A percentile compares a stretch with the other conserved stretches of the same genome.
phyloP scores from a whole-genome alignment of 2,113 vertebrate genomes.

The Daubentonia madagascariensis region DNA sequence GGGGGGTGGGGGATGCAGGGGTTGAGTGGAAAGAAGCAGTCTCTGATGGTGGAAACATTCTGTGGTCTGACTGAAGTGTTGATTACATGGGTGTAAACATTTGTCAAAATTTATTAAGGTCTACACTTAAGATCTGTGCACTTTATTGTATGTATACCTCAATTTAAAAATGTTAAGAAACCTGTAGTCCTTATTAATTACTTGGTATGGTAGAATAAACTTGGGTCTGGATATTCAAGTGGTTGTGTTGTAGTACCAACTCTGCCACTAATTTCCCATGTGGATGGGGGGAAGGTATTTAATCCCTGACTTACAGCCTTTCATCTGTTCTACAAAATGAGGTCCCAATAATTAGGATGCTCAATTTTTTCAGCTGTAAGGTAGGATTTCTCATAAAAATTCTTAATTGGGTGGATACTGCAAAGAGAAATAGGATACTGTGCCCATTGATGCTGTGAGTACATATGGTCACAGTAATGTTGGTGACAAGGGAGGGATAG shows the following conservation, averaged over 20 bases:
- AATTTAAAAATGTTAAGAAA: background rate
- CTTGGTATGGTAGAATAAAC: background rate
- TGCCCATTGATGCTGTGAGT: background rate
- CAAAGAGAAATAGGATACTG: background rate
- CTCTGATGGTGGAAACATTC: background rate
- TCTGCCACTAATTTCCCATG: background rate
- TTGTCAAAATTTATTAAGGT: background rate
- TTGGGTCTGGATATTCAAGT: background rate
- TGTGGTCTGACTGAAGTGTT: background rate
- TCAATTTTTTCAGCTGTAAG: background rate
- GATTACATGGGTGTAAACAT: background rate
- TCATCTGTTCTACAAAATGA: background rate
- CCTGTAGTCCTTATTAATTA: background rate
- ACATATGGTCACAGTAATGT: background rate
- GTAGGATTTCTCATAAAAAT: background rate
- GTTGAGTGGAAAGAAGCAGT: background rate
- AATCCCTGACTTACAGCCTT: background rate
- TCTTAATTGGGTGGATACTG: background rate
- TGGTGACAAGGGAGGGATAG: background rate
- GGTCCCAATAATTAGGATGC: background rate
- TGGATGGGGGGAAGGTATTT: background rate
- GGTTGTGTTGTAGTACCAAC: background rate
- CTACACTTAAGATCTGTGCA: background rate
- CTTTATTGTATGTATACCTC: constrained; percentile 14
- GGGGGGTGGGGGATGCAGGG: rapidly evolving